Evolutionary conservation across 2,888 invertebrate genomes (phyloP).

Genomic region (Nysson spinosus): DNA sequence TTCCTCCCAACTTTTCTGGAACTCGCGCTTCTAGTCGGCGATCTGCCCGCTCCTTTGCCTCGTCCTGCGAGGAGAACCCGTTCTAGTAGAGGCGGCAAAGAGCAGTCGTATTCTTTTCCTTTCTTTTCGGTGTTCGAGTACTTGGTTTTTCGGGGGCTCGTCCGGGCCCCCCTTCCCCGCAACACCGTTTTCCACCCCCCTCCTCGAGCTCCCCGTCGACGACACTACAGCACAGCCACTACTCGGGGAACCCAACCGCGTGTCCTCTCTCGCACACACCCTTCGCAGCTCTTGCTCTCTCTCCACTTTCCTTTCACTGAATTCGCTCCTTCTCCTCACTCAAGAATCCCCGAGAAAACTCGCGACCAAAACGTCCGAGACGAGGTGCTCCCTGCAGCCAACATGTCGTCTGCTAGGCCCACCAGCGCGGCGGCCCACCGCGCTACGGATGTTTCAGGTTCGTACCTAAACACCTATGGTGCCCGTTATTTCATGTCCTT

Average conservation of each 20-base stretch:
- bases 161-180: constrained; percentile 49
- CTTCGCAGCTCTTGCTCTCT: constrained; percentile 36
- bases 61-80: neutral
- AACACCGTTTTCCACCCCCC: constrained; percentile 32
- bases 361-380: constrained; percentile 72
- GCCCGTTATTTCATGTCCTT: neutral
- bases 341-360: constrained; percentile 69
- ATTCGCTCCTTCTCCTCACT: constrained; percentile 61
- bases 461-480: constrained; percentile 11
- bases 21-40: neutral
- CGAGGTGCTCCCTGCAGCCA: constrained; percentile 77
- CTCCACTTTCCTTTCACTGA: constrained; percentile 41
- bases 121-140: constrained; percentile 27
- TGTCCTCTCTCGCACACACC: constrained; percentile 51
- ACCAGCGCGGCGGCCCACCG: constrained; percentile 62
- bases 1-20: constrained; percentile 12
- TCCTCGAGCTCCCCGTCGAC: constrained; percentile 47
- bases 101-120: constrained; percentile 19
- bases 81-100: neutral
- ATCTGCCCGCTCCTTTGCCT: neutral
- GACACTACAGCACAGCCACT: constrained; percentile 47
- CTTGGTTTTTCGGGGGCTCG: constrained; percentile 45
- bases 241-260: constrained; percentile 52
- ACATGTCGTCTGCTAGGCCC: constrained; percentile 78
- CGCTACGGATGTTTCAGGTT: constrained; percentile 47